Evolutionary conservation across 2,797 vertebrate genomes (phyloP).

Genomic region (Microchirus variegatus): DNA sequence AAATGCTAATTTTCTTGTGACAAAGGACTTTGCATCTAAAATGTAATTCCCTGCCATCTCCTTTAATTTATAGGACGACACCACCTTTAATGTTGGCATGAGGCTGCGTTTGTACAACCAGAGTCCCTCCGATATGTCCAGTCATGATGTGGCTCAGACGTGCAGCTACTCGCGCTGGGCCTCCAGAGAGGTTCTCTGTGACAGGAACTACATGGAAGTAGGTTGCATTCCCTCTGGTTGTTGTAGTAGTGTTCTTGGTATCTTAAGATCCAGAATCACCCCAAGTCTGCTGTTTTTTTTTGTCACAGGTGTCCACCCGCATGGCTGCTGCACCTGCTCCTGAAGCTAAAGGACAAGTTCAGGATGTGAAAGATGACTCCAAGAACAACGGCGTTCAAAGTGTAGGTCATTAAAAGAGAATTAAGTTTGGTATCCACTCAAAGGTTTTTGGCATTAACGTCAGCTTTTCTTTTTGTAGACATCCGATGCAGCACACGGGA

Average conservation of each 20-base stretch:
- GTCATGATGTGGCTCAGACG: constrained; percentile 68
- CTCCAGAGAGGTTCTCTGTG: constrained; percentile 82
- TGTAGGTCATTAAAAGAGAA: constrained; percentile 17
- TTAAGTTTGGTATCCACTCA: not conserved
- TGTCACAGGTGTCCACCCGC: constrained; percentile 71
- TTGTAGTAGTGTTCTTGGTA: too few species aligned
- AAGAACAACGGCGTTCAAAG: constrained; percentile 26
- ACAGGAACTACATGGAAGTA: constrained; percentile 89
- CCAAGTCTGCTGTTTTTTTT: too few species aligned
- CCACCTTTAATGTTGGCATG: constrained; percentile 71
- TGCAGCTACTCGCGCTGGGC: constrained; percentile 78
- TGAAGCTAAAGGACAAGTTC: constrained; percentile 2
- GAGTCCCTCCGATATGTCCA: constrained; percentile 45
- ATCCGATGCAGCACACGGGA: constrained; percentile 35
- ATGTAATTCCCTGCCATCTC: too few species aligned
- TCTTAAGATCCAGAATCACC: too few species aligned
- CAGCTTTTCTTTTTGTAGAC: not conserved
- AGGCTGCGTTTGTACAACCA: constrained; percentile 66
- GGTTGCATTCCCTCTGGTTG: constrained; percentile 15
- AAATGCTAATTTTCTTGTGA: not conserved
- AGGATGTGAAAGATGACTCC: not conserved
- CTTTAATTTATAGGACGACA: constrained; percentile 72
- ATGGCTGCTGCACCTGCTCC: constrained; percentile 35
- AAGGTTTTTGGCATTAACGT: not conserved
- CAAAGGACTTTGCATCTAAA: too few species aligned